Conservation (phyloP, 2,113 vertebrate species). For the Anoplopoma fimbria region DNA sequence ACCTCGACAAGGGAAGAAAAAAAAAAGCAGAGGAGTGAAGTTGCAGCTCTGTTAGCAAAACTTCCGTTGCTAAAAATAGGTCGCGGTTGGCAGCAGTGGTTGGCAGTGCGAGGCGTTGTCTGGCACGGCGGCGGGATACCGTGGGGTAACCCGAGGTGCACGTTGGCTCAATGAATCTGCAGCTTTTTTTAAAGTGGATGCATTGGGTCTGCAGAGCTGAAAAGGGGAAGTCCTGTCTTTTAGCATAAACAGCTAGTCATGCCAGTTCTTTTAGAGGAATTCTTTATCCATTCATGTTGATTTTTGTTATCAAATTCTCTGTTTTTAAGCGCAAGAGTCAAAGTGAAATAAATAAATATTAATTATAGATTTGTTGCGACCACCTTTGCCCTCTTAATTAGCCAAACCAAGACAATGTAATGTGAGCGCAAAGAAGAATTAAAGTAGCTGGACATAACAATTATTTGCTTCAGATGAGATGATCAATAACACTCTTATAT, state of each 20-base stretch:
- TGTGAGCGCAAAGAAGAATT: not conserved
- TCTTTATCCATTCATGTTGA: not conserved
- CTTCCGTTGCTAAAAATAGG: constrained; percentile 68
- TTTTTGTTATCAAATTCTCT: not conserved
- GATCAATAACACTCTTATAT: not conserved
- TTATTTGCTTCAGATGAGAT: not conserved
- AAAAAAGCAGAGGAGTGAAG: not conserved
- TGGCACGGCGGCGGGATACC: constrained; percentile 35
- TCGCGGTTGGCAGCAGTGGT: constrained; percentile 8
- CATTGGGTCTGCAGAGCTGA: not conserved
- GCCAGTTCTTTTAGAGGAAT: not conserved
- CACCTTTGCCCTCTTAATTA: not conserved
- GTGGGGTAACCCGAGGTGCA: constrained; percentile 34
- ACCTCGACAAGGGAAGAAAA: not conserved
- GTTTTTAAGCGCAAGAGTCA: not conserved
- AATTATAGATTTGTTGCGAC: not conserved
- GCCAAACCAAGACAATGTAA: not conserved
- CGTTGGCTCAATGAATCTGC: not conserved
- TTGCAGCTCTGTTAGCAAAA: constrained; percentile 31
- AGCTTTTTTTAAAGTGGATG: not conserved
- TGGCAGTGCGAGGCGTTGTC: constrained; percentile 27
- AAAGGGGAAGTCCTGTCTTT: not conserved
- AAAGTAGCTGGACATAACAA: not conserved
- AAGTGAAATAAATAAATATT: not conserved
- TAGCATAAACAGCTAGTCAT: not conserved